Percentiles rank a stretch among this genome's conserved stretches.
phyloP scores from a whole-genome alignment of 2,113 vertebrate species.

The Grammomys surdaster region DNA sequence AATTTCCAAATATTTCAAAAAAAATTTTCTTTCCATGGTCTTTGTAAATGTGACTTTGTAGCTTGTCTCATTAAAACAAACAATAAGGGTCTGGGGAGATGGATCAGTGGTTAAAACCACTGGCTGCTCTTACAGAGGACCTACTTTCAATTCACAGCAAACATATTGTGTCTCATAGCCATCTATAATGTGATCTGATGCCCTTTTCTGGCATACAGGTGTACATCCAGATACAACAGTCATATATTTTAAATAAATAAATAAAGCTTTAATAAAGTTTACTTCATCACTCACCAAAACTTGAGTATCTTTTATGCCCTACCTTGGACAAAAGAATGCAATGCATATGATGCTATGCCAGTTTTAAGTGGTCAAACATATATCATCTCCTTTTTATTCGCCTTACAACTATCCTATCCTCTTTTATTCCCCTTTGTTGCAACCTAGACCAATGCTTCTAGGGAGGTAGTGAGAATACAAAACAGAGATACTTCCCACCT shows the following conservation, averaged over 20 bases:
- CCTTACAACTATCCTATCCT: neutral
- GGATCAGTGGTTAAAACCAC: too few species aligned
- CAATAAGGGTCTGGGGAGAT: too few species aligned
- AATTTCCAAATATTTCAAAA: constrained; percentile 32
- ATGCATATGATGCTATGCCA: neutral
- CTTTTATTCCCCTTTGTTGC: neutral
- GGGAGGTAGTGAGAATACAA: neutral
- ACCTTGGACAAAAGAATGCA: neutral
- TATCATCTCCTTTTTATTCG: neutral
- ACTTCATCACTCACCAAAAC: constrained; percentile 41
- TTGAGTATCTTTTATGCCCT: neutral
- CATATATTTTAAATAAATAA: too few species aligned
- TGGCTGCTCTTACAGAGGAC: too few species aligned
- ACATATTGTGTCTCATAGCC: neutral
- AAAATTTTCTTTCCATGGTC: neutral
- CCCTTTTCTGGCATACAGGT: too few species aligned
- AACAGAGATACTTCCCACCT: neutral
- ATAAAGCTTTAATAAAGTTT: neutral
- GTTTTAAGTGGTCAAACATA: neutral
- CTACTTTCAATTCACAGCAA: too few species aligned
- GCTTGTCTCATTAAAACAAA: neutral
- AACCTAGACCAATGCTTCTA: neutral
- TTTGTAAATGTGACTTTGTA: neutral
- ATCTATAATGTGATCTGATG: too few species aligned
- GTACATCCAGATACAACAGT: too few species aligned